Evolutionary conservation across 2,888 invertebrate species (phyloP).

Genomic region (Metacarcinus magister): DNA sequence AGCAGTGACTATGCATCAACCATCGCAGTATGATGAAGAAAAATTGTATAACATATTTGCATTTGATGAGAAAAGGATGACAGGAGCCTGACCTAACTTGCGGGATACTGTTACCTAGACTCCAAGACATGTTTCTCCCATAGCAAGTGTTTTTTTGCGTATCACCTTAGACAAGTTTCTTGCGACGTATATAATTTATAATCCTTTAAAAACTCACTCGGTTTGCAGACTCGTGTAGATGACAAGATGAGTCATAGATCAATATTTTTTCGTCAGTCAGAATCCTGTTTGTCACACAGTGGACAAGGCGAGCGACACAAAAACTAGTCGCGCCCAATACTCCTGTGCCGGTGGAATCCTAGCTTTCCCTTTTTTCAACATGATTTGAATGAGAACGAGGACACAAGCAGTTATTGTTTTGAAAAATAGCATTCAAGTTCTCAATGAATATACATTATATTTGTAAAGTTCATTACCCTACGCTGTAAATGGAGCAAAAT

Average conservation of each 20-base stretch:
- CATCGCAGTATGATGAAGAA: not conserved
- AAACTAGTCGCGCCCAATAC: not conserved
- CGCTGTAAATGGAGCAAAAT: no score
- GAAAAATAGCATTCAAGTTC: not conserved
- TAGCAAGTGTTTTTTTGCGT: not conserved
- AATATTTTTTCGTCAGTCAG: not conserved
- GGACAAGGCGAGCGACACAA: not conserved
- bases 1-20: no score
- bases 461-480: no score
- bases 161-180: not conserved
- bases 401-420: not conserved
- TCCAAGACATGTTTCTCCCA: not conserved
- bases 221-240: not conserved
- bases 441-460: no score
- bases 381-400: not conserved
- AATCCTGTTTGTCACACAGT: slow-evolving; percentile 12
- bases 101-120: not conserved
- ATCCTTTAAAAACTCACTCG: not conserved
- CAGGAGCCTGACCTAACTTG: not conserved
- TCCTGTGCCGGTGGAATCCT: not conserved
- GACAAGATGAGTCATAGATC: not conserved
- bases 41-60: not conserved
- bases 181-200: not conserved
- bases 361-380: not conserved
- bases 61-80: not conserved